A percentile compares a stretch with the other conserved stretches of the same genome.
phyloP scores from a whole-genome alignment of 2,888 invertebrate species.

The Synergus laeviventris region DNA sequence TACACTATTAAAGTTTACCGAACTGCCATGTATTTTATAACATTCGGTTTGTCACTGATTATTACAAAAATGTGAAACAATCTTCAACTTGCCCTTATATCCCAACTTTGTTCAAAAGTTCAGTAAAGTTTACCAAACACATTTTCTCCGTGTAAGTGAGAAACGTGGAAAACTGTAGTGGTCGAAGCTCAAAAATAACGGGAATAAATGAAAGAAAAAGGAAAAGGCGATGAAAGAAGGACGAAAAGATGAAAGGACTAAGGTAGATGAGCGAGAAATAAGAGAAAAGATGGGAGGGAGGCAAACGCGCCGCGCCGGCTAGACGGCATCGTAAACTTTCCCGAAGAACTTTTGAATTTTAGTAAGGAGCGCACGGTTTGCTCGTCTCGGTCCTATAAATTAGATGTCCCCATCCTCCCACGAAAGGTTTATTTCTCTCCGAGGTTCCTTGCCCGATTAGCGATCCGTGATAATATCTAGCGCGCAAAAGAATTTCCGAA shows the following conservation, averaged over 20 bases:
- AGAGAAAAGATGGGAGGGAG: constrained; percentile 40
- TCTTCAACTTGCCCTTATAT: too few relatives aligned
- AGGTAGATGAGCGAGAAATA: constrained; percentile 27
- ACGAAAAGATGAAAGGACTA: constrained; percentile 24
- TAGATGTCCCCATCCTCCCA: constrained; percentile 59
- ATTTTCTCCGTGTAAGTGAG: too few relatives aligned
- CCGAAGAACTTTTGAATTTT: constrained; percentile 52
- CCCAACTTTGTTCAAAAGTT: too few relatives aligned
- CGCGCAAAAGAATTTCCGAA: constrained; percentile 41
- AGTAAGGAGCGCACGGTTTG: constrained; percentile 51
- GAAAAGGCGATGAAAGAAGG: constrained; percentile 5
- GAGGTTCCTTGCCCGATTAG: constrained; percentile 54
- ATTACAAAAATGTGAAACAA: too few relatives aligned
- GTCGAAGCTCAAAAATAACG: constrained; percentile 4
- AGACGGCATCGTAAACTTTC: constrained; percentile 68
- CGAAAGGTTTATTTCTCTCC: constrained; percentile 42
- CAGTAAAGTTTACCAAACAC: too few relatives aligned
- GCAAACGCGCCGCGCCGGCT: constrained; percentile 69
- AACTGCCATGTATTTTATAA: too few relatives aligned
- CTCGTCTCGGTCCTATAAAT: constrained; percentile 64
- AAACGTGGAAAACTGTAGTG: constrained; percentile 17
- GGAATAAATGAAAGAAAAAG: constrained; percentile 21
- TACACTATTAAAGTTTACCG: too few relatives aligned
- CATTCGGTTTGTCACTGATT: too few relatives aligned
- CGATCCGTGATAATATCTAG: constrained; percentile 55